phyloP scores from a whole-genome alignment of 64 coral and sea anemone genomes.

The Pocillopora verrucosa region DNA sequence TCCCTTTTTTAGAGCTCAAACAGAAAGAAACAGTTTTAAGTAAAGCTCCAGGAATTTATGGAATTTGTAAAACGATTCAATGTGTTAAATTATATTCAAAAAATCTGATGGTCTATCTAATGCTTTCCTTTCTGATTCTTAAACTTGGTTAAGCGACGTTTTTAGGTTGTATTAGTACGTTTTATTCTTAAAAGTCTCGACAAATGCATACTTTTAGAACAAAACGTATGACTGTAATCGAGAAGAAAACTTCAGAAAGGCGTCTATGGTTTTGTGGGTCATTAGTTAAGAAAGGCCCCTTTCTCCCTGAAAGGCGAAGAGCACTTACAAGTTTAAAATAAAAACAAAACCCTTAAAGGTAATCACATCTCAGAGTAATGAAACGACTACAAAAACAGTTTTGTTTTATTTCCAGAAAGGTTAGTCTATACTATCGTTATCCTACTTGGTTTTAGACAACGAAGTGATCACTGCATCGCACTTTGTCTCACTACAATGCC shows the following conservation, averaged over 20 bases:
- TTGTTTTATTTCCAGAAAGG: background rate
- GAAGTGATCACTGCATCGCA: no score
- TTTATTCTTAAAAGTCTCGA: background rate
- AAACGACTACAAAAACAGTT: background rate
- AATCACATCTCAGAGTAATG: background rate
- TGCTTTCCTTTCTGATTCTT: no score
- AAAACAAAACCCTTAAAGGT: slow-evolving; percentile 25
- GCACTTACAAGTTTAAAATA: slow-evolving; percentile 8
- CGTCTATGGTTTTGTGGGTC: slow-evolving; percentile 34
- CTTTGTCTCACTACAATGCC: no score
- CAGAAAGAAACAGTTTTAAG: no score
- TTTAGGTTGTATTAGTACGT: no score
- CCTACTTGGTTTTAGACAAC: background rate
- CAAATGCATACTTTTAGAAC: no score
- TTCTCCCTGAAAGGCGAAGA: background rate
- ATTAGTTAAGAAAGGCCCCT: slow-evolving; percentile 1
- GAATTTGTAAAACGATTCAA: no score
- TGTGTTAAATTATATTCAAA: no score
- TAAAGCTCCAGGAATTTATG: no score
- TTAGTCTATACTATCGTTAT: background rate
- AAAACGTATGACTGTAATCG: background rate
- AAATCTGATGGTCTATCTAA: no score
- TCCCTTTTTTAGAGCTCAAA: no score
- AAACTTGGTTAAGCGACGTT: no score
- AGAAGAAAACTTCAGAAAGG: background rate